These are phyloP conservation scores for Auanema sp. DNA, from an alignment of 2,888 invertebrate species.

Conservation along the genomic window DNA sequence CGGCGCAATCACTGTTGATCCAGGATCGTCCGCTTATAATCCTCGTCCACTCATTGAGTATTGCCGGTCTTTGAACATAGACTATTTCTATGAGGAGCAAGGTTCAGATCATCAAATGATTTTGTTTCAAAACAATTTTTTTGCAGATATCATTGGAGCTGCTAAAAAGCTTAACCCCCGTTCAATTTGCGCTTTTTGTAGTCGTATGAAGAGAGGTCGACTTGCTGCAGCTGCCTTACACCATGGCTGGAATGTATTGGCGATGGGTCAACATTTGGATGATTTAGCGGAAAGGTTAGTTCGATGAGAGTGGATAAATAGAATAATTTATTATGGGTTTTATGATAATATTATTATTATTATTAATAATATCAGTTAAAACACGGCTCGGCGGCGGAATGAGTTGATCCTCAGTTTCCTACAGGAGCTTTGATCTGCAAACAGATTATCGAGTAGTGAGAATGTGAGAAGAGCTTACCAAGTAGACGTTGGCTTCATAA, in stretches of 20 bases:
- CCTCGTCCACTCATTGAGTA: slow-evolving; percentile 76
- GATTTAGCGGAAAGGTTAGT: slow-evolving; percentile 75
- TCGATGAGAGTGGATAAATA: neutral
- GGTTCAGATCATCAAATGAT: slow-evolving; percentile 63
- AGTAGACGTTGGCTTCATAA: neutral
- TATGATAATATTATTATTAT: neutral
- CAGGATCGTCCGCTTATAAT: slow-evolving; percentile 71
- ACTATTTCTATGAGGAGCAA: slow-evolving; percentile 78
- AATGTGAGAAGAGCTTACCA: neutral
- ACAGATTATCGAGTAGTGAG: neutral
- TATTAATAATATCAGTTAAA: neutral
- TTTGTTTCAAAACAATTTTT: neutral
- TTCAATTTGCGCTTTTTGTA: slow-evolving; percentile 76
- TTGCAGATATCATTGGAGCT: slow-evolving; percentile 69
- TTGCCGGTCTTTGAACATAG: slow-evolving; percentile 75
- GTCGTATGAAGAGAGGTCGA: slow-evolving; percentile 74
- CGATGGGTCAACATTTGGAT: slow-evolving; percentile 83
- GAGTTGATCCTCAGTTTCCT: too few relatives aligned
- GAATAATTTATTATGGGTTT: neutral
- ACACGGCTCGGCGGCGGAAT: too few relatives aligned
- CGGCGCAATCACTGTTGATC: slow-evolving; percentile 79
- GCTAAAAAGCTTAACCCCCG: slow-evolving; percentile 67
- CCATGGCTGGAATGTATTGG: slow-evolving; percentile 83
- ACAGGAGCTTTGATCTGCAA: too few relatives aligned
- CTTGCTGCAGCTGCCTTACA: slow-evolving; percentile 77